Conservation (phyloP, 2,113 vertebrate genomes). For the Gnathonemus echidnorhynchus region DNA sequence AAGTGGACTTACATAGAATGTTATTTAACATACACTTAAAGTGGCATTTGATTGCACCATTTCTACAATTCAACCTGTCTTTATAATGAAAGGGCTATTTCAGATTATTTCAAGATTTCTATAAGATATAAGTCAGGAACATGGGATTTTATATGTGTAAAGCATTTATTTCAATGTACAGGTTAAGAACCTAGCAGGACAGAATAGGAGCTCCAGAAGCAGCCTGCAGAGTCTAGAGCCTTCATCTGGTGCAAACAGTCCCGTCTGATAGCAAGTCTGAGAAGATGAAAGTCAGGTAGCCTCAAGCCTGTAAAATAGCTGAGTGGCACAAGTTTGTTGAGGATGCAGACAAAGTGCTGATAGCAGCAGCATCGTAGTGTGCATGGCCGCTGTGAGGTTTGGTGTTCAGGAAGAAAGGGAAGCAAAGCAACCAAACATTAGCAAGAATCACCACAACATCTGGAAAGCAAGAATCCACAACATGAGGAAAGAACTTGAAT, state of each 20-base stretch:
- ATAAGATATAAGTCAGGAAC: background rate
- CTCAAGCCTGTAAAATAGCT: background rate
- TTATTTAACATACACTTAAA: background rate
- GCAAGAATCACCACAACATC: background rate
- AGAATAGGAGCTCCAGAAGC: background rate
- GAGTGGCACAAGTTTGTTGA: background rate
- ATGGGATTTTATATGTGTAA: background rate
- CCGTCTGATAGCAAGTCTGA: background rate
- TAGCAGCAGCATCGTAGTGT: background rate
- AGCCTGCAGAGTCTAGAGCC: background rate
- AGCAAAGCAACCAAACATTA: background rate
- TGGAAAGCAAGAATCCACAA: background rate
- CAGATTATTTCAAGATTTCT: background rate
- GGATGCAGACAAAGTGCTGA: background rate
- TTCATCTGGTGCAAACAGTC: background rate
- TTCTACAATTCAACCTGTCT: background rate
- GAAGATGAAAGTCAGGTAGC: background rate
- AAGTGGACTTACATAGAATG: background rate
- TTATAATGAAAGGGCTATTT: background rate
- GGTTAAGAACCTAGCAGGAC: background rate
- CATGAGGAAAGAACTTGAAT: background rate
- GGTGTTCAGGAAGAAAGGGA: background rate
- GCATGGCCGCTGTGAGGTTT: background rate
- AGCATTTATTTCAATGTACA: background rate
- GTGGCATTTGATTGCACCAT: background rate